Evolutionary conservation across 35 echinoderm and acorn worm genomes (phyloP).

Genomic region (Amphiura filiformis): DNA sequence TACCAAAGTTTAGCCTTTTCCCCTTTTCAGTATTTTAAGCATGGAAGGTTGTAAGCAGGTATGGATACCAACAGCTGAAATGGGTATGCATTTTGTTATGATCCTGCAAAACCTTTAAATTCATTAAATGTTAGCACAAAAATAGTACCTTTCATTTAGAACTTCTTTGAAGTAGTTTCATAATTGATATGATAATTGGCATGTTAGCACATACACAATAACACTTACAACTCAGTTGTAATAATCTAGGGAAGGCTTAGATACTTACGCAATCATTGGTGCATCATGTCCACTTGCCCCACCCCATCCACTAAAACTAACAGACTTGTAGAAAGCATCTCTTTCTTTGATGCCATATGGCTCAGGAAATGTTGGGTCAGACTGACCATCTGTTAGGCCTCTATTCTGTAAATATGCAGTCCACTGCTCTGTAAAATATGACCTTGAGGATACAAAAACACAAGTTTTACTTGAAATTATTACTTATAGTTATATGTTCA

Average conservation of each 20-base stretch:
- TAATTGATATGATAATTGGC: constrained; percentile 91
- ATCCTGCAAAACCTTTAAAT: too few relatives aligned
- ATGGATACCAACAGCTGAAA: too few relatives aligned
- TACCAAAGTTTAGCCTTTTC: neutral
- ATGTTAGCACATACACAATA: constrained; percentile 87
- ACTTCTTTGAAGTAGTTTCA: constrained; percentile 35
- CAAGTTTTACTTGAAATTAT: too few relatives aligned
- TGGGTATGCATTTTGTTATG: neutral
- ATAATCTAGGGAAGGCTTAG: constrained; percentile 57
- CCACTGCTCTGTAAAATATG: constrained; percentile 75
- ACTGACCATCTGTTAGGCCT: constrained; percentile 44
- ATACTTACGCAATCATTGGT: too few relatives aligned
- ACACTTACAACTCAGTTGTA: constrained; percentile 85
- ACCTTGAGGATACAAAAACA: constrained; percentile 26
- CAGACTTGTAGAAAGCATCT: too few relatives aligned
- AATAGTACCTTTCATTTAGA: neutral
- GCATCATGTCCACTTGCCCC: too few relatives aligned
- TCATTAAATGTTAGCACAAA: neutral
- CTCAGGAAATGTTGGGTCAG: constrained; percentile 55
- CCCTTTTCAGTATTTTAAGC: neutral
- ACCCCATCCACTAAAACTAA: too few relatives aligned
- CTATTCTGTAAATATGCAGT: constrained; percentile 54
- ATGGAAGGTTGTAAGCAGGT: too few relatives aligned
- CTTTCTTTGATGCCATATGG: too few relatives aligned
- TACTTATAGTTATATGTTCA: too few relatives aligned